A percentile compares a stretch with the other conserved stretches of the same genome.
phyloP scores from a whole-genome alignment of 1,140 invertebrate genomes.

The Gryon sp. region DNA sequence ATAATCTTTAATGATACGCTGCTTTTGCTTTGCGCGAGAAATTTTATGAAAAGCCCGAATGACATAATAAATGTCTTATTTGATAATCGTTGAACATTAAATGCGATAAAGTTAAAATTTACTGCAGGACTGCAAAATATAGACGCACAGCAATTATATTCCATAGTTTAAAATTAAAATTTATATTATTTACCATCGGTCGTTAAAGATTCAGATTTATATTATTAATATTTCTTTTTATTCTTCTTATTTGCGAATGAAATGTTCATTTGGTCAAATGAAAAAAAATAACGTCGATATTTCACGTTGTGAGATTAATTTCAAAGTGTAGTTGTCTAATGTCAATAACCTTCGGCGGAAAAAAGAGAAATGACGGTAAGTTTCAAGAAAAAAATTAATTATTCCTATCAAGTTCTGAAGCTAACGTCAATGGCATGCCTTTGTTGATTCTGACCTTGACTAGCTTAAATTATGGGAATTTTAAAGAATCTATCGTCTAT shows the following conservation, averaged over 20 bases:
- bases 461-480: constrained; percentile 1
- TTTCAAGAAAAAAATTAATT: constrained; percentile 10
- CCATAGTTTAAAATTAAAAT: no score
- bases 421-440: not conserved
- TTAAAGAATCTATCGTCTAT: not conserved
- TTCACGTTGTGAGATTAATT: no score
- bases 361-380: not conserved
- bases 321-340: not conserved
- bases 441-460: constrained; percentile 7
- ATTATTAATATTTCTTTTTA: no score
- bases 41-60: constrained; percentile 41
- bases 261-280: no score
- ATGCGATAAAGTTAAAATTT: constrained; percentile 49
- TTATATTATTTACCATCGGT: constrained; percentile 44
- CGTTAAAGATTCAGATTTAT: no score
- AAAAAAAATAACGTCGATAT: no score
- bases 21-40: not conserved
- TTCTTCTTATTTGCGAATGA: no score
- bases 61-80: constrained; percentile 53
- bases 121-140: constrained; percentile 22
- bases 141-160: constrained; percentile 13
- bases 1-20: constrained; percentile 43
- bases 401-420: not conserved
- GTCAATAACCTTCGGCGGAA: constrained; percentile 6
- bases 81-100: constrained; percentile 39